A percentile compares a stretch with the other conserved stretches of the same genome.
Evolutionary conservation across 2,888 invertebrate species (phyloP).

Genomic region (Byasa hedistus): DNA sequence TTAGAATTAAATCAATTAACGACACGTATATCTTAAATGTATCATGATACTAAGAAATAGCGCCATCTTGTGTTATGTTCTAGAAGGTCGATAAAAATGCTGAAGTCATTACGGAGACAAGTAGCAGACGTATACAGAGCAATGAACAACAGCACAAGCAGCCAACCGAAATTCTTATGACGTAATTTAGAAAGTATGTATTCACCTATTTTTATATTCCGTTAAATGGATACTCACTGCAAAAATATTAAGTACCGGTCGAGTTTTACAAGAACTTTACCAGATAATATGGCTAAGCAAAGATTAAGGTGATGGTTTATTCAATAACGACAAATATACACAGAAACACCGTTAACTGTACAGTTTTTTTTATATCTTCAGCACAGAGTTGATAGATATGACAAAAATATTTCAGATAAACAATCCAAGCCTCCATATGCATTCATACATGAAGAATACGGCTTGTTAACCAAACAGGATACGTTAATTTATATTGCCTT

Average conservation of each 20-base stretch:
- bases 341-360: background rate
- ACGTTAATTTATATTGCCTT: conserved; percentile 26
- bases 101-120: conserved; percentile 29
- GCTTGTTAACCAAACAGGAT: conserved; percentile 10
- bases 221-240: conserved; percentile 43
- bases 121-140: conserved; percentile 28
- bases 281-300: conserved; percentile 13
- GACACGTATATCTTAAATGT: background rate
- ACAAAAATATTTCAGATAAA: background rate
- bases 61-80: conserved; percentile 36
- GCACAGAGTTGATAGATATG: background rate
- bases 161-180: conserved; percentile 63
- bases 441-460: background rate
- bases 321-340: background rate
- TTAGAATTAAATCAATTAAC: too few relatives aligned
- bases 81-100: conserved; percentile 27
- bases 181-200: conserved; percentile 75
- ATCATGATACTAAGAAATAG: conserved; percentile 4
- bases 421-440: background rate
- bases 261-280: conserved; percentile 18
- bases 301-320: background rate
- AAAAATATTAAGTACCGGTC: conserved; percentile 23
- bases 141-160: conserved; percentile 41
- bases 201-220: conserved; percentile 64
- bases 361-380: background rate